These are phyloP conservation scores for Hypothenemus hampei DNA, from an alignment of 1,140 invertebrate genomes.

Conservation along the genomic window DNA sequence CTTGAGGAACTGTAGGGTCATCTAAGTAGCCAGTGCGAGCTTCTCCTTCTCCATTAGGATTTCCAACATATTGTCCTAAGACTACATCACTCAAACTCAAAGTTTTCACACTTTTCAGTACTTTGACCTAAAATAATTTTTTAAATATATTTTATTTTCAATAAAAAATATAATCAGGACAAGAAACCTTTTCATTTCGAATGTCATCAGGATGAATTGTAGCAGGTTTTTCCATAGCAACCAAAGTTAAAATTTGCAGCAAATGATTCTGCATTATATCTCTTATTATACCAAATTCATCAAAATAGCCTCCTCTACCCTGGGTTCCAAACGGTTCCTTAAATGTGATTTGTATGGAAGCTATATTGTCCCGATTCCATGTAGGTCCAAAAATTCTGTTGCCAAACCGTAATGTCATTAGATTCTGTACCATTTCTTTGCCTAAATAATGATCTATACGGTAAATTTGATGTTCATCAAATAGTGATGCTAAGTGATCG, in stretches of 20 bases:
- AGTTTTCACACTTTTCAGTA: conserved; percentile 80
- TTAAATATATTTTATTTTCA: background rate
- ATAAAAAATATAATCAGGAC: background rate
- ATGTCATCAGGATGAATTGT: conserved; percentile 95
- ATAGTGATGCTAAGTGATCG: conserved; percentile 80
- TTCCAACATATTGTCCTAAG: conserved; percentile 94
- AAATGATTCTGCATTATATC: conserved; percentile 99
- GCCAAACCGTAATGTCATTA: conserved; percentile 90
- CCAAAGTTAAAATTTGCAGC: conserved; percentile 92
- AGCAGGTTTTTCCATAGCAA: conserved; percentile 98
- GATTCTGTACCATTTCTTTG: conserved; percentile 99
- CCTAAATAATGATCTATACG: conserved; percentile 99
- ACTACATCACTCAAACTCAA: conserved; percentile 81
- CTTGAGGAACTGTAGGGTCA: conserved; percentile 87
- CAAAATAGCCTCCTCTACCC: conserved; percentile 98
- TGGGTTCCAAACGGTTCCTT: conserved; percentile 99
- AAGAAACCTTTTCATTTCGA: conserved; percentile 89
- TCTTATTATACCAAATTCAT: conserved; percentile 96
- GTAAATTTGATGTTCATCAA: conserved; percentile 94
- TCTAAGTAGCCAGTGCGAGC: conserved; percentile 87
- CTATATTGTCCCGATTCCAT: conserved; percentile 94
- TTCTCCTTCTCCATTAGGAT: conserved; percentile 75
- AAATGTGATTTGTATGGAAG: conserved; percentile 93
- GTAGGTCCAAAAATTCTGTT: conserved; percentile 85
- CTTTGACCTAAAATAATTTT: conserved; percentile 73